These are phyloP conservation scores for Xiphias gladius DNA, from an alignment of 2,113 vertebrate genomes.

Conservation along the genomic window DNA sequence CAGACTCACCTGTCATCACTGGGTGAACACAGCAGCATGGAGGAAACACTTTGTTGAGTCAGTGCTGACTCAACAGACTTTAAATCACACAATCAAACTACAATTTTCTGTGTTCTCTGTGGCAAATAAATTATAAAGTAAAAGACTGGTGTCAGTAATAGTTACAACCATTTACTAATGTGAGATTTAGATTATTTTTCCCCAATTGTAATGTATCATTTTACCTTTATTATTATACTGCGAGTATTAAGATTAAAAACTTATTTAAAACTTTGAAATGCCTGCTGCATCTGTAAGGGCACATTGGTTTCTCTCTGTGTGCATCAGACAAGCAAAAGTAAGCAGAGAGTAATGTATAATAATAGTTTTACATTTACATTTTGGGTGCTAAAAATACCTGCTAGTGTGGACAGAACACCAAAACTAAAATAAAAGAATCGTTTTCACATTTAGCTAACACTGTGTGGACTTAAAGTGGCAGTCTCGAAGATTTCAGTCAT, in stretches of 20 bases:
- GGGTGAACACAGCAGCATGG: slow-evolving; percentile 31
- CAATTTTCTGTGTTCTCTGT: neutral
- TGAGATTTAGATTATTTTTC: neutral
- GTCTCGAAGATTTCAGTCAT: too few species aligned
- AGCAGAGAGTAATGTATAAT: neutral
- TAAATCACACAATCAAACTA: slow-evolving; percentile 10
- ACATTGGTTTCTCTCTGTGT: neutral
- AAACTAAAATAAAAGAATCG: neutral
- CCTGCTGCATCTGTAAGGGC: neutral
- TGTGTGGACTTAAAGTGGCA: too few species aligned
- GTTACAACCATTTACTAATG: slow-evolving; percentile 1
- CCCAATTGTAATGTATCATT: neutral
- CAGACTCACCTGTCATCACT: slow-evolving; percentile 70
- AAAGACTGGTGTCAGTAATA: neutral
- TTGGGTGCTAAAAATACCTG: too few species aligned
- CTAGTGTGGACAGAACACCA: too few species aligned
- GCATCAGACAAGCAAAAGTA: neutral
- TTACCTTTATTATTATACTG: neutral
- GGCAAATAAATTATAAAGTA: slow-evolving; percentile 6
- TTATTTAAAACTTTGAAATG: neutral
- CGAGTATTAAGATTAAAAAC: neutral
- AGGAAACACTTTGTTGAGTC: slow-evolving; percentile 48
- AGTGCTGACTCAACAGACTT: slow-evolving; percentile 60
- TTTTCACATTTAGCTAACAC: too few species aligned
- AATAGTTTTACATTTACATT: neutral